phyloP scores from a whole-genome alignment of 2,113 vertebrate genomes.

The Empidonax traillii region DNA sequence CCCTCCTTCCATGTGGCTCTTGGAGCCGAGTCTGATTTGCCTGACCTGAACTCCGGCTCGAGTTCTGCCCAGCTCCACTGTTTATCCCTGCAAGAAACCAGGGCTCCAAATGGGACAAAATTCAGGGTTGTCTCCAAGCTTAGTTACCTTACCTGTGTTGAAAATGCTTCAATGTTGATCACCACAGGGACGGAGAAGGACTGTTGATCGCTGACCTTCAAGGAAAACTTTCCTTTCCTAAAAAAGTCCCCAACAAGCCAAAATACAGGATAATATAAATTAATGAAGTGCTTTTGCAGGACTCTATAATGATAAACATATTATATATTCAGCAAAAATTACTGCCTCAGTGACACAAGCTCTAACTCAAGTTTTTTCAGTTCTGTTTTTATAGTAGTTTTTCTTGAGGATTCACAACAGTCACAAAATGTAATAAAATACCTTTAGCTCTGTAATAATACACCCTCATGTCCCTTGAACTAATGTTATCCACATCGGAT shows the following conservation, averaged over 20 bases:
- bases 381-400: background rate
- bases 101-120: background rate
- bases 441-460: background rate
- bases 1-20: background rate
- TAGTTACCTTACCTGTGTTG: slow-evolving; percentile 82
- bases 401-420: background rate
- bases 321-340: background rate
- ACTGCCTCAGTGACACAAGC: background rate
- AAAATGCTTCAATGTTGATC: slow-evolving; percentile 82
- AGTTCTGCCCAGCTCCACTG: background rate
- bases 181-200: slow-evolving; percentile 77
- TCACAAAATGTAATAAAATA: background rate
- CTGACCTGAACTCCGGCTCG: background rate
- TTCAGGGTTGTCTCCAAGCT: background rate
- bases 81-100: background rate
- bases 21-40: background rate
- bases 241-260: background rate
- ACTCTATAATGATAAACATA: background rate
- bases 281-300: background rate
- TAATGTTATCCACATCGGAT: background rate
- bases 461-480: background rate
- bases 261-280: slow-evolving; percentile 3
- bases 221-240: slow-evolving; percentile 84
- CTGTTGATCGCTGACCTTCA: slow-evolving; percentile 81
- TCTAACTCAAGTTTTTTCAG: background rate